Evolutionary conservation across 2,113 vertebrate species (phyloP).

Genomic region (Brachypteracias leptosomus): DNA sequence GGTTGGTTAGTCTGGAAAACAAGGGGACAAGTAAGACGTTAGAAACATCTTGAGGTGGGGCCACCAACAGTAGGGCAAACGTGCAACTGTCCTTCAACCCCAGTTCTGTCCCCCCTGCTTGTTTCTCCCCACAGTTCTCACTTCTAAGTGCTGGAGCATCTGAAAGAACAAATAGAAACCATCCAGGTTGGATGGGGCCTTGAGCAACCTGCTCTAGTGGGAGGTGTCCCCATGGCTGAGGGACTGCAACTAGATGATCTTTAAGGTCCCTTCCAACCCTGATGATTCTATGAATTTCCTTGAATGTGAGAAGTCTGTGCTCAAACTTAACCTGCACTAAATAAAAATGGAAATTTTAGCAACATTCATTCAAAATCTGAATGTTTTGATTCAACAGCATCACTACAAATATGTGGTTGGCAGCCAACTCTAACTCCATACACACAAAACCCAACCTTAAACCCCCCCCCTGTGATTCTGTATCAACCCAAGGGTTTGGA

Average conservation of each 20-base stretch:
- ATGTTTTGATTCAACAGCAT: neutral
- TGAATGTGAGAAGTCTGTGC: neutral
- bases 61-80: neutral
- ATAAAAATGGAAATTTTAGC: neutral
- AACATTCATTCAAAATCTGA: neutral
- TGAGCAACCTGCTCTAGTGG: too few species aligned
- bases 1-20: constrained; percentile 85
- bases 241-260: too few species aligned
- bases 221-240: too few species aligned
- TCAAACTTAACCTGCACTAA: neutral
- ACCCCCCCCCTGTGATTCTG: too few species aligned
- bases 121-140: too few species aligned
- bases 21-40: neutral
- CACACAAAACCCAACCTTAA: neutral
- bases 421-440: neutral
- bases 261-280: neutral
- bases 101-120: neutral
- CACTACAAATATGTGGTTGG: neutral
- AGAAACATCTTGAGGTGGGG: neutral
- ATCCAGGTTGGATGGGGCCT: too few species aligned
- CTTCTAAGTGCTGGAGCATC: neutral
- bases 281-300: neutral
- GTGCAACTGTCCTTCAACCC: neutral
- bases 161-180: neutral
- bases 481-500: neutral